Base-by-base conservation (phyloP, 2,888 invertebrate genomes). In the Tanypteryx hageni region DNA sequence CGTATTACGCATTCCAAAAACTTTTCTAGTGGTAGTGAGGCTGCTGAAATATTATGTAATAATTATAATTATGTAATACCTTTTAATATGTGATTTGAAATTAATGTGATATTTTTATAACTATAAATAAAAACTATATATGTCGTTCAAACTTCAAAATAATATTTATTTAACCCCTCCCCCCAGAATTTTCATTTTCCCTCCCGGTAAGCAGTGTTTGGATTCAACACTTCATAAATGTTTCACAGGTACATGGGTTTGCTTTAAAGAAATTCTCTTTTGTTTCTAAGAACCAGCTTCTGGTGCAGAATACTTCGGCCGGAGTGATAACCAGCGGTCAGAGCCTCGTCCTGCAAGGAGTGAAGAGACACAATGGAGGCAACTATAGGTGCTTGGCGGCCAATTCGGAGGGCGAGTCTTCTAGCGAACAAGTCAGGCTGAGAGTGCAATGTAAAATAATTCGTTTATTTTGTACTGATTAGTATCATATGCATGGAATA, bases 241-340 rank as follows among this genome's bases (percentile, higher is more conserved):
- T 13, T 4, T 27, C 76, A 5, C 5, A 22, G 22, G 27, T 27
- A 27, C 22, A 2, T 76, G 4, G 22, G 18, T 76, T 7, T 76
- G 5, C 44, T 44, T 44, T 44, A 44, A 44, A 3, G 44, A 3
- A 44, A 44, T 44, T 76, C 27, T 86, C 8, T 44, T 10, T 4
- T 89, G n/a, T 9, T 44, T 94, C 94, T 31, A 95, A 98, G 98
- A 97, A 97, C 81, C 96, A 96, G 93, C 95, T 97, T 93, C 97
- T 98, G 93, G 96, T 96, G 93, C 98, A 98, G 95, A 98, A 98
- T 95, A 96, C 97, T 95, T 97, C 98, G 81, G 97, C 97, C 92
- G 98, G 98, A 92, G 96, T 98, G 93, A 98, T 98, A 94, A 97
- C 98, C 94, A 98, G 98, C 95, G 98, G 98, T 93, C 97, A 98